Percentiles rank a stretch among this genome's conserved stretches.
Conservation (phyloP, 2,797 vertebrate species). For the Sebastes wilsoni region DNA sequence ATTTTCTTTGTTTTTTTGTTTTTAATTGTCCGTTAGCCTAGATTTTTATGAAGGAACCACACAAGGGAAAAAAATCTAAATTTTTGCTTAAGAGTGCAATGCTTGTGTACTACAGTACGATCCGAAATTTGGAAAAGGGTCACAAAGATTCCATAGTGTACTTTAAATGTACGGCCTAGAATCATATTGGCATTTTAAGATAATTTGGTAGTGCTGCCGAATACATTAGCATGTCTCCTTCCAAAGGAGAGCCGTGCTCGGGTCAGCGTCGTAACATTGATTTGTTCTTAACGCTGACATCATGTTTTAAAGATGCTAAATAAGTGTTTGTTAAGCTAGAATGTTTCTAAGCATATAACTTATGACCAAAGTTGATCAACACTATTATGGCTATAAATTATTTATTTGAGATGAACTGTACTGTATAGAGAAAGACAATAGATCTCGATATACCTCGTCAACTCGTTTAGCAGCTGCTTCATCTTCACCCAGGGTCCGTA, state of each 20-base stretch:
- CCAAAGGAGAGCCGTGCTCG: conserved; percentile 65
- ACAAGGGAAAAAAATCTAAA: conserved; percentile 75
- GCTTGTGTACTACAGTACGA: conserved; percentile 81
- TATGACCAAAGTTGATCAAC: conserved; percentile 86
- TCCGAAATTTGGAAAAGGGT: conserved; percentile 74
- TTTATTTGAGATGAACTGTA: conserved; percentile 85
- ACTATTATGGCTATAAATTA: conserved; percentile 86
- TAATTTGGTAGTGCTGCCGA: conserved; percentile 78
- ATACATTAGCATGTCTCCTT: conserved; percentile 67
- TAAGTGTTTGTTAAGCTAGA: conserved; percentile 83
- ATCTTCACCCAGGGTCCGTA: conserved; percentile 81
- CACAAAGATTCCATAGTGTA: conserved; percentile 76
- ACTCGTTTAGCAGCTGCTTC: conserved; percentile 85
- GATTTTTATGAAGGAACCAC: conserved; percentile 83
- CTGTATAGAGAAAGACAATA: conserved; percentile 85
- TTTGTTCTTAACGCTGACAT: conserved; percentile 65
- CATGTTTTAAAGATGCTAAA: conserved; percentile 77
- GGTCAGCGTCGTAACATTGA: conserved; percentile 61
- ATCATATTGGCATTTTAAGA: conserved; percentile 75
- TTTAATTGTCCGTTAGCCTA: conserved; percentile 70
- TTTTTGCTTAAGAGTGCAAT: conserved; percentile 78
- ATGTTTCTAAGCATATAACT: conserved; percentile 84
- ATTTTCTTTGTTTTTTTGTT: not conserved
- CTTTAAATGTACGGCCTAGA: conserved; percentile 69
- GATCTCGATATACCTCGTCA: conserved; percentile 85